phyloP scores from a whole-genome alignment of 1,140 invertebrate species.

The Pseudachorutes palmiensis region DNA sequence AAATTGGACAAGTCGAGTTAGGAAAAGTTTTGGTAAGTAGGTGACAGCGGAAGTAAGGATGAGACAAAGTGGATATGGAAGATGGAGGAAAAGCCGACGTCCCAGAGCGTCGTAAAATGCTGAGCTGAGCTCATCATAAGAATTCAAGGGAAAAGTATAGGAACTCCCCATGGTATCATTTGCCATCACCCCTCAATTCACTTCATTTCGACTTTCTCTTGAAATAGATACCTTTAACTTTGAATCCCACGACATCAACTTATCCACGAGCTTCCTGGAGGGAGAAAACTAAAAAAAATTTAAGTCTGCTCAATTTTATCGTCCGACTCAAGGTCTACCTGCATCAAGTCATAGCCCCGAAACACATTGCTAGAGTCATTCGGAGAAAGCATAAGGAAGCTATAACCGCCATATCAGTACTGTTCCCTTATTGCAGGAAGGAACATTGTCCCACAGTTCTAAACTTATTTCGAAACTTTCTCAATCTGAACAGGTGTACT shows the following conservation, averaged over 20 bases:
- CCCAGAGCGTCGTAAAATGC: constrained; percentile 31
- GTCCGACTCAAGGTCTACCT: no score
- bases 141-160: constrained; percentile 17
- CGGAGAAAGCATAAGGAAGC: not conserved
- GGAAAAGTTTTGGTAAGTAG: no score
- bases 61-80: constrained; percentile 1
- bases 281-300: not conserved
- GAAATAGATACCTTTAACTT: not conserved
- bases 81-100: constrained; percentile 18
- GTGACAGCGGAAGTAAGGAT: not conserved
- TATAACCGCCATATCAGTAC: no score
- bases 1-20: no score
- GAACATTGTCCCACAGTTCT: no score
- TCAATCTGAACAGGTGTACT: no score
- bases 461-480: no score
- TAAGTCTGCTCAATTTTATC: constrained; percentile 2
- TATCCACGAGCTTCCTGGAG: not conserved
- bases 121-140: constrained; percentile 32
- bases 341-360: no score
- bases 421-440: no score
- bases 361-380: no score
- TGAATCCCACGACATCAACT: not conserved
- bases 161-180: constrained; percentile 27
- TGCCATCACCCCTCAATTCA: constrained; percentile 31
- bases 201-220: constrained; percentile 12